Evolutionary conservation across 2,797 vertebrate species (phyloP), one percentile per base, ranked within the genome.

Genomic region (Ibycter americanus): DNA sequence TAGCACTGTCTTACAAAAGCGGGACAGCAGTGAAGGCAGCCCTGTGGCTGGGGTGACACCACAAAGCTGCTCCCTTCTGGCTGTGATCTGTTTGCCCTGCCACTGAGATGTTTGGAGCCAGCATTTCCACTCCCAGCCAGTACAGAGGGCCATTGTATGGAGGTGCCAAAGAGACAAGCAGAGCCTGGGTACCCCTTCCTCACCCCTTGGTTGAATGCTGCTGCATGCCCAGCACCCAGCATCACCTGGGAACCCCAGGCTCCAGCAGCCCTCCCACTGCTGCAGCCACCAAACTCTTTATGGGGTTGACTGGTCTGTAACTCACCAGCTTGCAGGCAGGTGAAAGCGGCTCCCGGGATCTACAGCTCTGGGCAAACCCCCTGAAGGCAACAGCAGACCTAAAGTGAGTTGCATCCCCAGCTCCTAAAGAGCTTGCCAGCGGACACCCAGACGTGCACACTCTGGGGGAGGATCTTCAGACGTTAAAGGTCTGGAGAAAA

Each of bases 251-350:
- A 83, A 49, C 26, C 12, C 6, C 31, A 61, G 54, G 23, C 6
- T 84, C 40, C 52, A 55, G 40, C 14, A 89, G 49, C n/a, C 6
- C 6, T 44, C 9, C 3, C 26, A 66, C 17, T 9, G 5, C 59
- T 42, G 23, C 6, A 17, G 42, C 4, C 26, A 56, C 14, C 21
- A 49, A 79, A 85, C 0, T 3, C 1, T 1, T 47, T 23, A 6
- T 4, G 25, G 23, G 15, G 11, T 36, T 3, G 1, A 26, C 13
- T 5, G 2, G 4, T 65, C 26, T 91, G 27, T 12, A 79, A 58
- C 6, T 9, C 12, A 31, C 4, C 9, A 36, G 5, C 12, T 32
- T 36, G 21, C 2, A 4, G 29, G 38, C 22, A 31, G 27, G 19
- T 22, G 38, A 80, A 62, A 80, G 5, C 3, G 7, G 10, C 0